Base-by-base conservation (phyloP, 1,140 invertebrate species). In the Neotoxoptera formosana region DNA sequence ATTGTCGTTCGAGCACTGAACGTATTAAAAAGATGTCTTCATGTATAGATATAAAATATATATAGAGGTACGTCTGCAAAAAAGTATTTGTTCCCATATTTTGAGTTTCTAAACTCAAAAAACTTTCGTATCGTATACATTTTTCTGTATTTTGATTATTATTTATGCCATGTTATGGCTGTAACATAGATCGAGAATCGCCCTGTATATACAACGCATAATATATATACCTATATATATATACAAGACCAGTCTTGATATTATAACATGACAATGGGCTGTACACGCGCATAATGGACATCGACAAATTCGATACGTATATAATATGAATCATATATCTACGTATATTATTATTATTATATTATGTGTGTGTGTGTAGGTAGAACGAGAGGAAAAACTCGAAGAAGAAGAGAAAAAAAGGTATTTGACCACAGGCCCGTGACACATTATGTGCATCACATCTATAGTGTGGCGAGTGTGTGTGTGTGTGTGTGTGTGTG, bases 351-450 rank as follows among this genome's bases (percentile, higher is more conserved):
- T 67, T 25, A 25, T 84, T 86, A 14, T 84, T 86, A 86, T 86
- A 41, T 41, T 41, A 41, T 41, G 41, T 87, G 25, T 41, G 3
- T 41, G 17, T 88, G 30, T 20, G 47, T 34, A 21, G 7, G 20
- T 30, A 53, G 87, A 53, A 88, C 17, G 87, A 88, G 51, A 41
- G 51, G 48, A 45, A 60, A 30, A 41, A 56, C 20, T 25, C 56
- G 34, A 30, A 56, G 56, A 41, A 36, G 56, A 56, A 89, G 56
- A 51, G 21, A 76, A n/a, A 76, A 67, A 76, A 76, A 76, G 60
- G 60, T 76, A 36, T 25, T 56, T 60, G 89, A 90, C 89, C 53
- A 90, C 30, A 67, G 89, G 89, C 89, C 89, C 89, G 89, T 90
- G 89, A 90, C 89, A 90, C 53, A 25, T 67, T 90, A 47, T n/a